A percentile compares a stretch with the other conserved stretches of the same genome.
Conservation (phyloP, 2,113 vertebrate genomes). For the Brienomyrus longianalis region DNA sequence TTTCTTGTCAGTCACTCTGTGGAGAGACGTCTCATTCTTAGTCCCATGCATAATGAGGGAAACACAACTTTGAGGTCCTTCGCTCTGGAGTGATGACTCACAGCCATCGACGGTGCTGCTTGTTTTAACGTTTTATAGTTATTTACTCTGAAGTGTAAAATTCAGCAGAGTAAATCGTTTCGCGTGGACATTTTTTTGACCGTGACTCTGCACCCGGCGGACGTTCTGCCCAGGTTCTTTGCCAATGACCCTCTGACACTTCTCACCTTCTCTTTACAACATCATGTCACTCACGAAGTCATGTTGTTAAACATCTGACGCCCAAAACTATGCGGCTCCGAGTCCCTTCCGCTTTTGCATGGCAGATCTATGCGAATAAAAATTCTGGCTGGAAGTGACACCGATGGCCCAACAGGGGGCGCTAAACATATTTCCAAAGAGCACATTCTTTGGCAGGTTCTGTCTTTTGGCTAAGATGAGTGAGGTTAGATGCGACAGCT, state of each 20-base stretch:
- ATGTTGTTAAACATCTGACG: background rate
- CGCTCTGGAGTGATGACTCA: background rate
- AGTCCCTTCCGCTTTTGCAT: background rate
- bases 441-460: background rate
- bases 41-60: background rate
- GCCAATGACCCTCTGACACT: background rate
- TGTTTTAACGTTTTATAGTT: background rate
- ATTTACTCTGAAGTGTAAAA: background rate
- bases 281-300: background rate
- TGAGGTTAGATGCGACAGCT: background rate
- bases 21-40: background rate
- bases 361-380: background rate
- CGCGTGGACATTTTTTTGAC: background rate
- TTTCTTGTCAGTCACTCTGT: constrained; percentile 8
- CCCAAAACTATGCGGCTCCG: background rate
- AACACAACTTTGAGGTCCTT: background rate
- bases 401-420: background rate
- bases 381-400: background rate
- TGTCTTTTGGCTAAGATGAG: background rate
- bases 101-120: background rate
- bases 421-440: background rate
- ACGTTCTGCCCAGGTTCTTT: background rate
- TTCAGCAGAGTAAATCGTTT: background rate
- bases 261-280: background rate
- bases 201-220: background rate